phyloP scores from a whole-genome alignment of 2,797 vertebrate genomes.

The Dendrocincla fuliginosa region DNA sequence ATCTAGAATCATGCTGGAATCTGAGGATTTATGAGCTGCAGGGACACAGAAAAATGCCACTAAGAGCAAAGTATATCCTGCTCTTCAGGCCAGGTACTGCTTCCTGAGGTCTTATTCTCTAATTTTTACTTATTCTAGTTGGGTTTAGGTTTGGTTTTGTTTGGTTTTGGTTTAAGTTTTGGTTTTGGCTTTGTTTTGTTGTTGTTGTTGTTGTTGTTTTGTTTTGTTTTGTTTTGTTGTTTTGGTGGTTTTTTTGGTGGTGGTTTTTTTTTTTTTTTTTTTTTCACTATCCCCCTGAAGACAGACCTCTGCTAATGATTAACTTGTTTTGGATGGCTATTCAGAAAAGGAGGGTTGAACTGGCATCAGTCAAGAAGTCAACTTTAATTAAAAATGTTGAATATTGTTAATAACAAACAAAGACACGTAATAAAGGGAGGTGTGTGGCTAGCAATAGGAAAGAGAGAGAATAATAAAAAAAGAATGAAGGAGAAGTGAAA shows the following conservation, averaged over 20 bases:
- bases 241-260: no score
- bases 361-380: slow-evolving; percentile 15
- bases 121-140: neutral
- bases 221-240: no score
- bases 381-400: neutral
- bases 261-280: no score
- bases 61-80: neutral
- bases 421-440: neutral
- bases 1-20: neutral
- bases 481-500: neutral
- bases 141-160: neutral
- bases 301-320: neutral
- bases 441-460: neutral
- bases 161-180: no score
- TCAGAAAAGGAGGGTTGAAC: neutral
- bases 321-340: slow-evolving; percentile 15
- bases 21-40: neutral
- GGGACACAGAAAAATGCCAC: neutral
- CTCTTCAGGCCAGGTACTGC: neutral
- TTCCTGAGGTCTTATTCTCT: neutral
- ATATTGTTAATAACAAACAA: neutral
- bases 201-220: no score
- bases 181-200: no score
- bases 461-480: neutral
- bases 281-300: neutral